Conservation (phyloP, 2,113 vertebrate genomes). For the Dendrocopos noguchii region DNA sequence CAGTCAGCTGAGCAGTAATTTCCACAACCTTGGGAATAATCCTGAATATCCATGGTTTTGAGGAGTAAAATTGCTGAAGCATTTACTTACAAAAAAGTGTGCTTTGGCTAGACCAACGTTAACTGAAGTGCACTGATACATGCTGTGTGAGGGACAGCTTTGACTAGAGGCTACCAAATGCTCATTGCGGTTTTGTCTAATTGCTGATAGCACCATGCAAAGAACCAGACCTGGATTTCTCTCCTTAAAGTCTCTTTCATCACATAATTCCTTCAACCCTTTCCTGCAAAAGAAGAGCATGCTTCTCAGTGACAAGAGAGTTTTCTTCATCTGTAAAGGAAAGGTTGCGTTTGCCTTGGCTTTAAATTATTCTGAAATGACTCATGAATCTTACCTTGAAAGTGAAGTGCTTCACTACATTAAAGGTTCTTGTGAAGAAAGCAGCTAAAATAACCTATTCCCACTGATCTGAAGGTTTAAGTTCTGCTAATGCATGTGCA, state of each 20-base stretch:
- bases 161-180: not conserved
- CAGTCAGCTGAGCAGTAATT: not conserved
- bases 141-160: not conserved
- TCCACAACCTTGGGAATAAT: not conserved
- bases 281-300: not conserved
- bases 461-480: not conserved
- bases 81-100: not conserved
- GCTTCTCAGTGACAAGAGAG: not conserved
- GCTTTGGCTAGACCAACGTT: not conserved
- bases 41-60: not conserved
- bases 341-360: not conserved
- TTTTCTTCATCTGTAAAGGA: not conserved
- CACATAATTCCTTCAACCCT: not conserved
- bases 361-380: slow-evolving; percentile 6
- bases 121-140: not conserved
- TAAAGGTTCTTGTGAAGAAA: not conserved
- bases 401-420: not conserved
- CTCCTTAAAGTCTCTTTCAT: not conserved
- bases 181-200: not conserved
- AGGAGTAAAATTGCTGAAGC: slow-evolving; percentile 26
- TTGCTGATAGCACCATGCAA: not conserved
- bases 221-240: not conserved
- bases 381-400: not conserved
- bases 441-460: slow-evolving; percentile 6
- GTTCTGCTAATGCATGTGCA: not conserved